Conservation (phyloP, 2,888 invertebrate species). For the Yponomeuta plumbellus region DNA sequence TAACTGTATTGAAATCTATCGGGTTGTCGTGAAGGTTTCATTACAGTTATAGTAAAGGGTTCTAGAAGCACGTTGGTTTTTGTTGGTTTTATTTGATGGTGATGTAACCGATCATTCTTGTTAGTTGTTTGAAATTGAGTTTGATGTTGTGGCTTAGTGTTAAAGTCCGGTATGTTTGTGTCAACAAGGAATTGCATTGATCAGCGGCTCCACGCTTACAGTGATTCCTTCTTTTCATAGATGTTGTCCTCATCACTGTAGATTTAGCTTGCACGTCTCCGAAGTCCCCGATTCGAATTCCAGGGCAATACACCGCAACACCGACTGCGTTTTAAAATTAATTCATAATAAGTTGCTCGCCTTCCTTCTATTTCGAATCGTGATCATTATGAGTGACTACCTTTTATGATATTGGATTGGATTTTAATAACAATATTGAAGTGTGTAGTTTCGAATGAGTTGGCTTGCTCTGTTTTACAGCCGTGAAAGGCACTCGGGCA, state of each 20-base stretch:
- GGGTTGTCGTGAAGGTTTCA: slow-evolving; percentile 14
- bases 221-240: slow-evolving; percentile 2
- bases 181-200: background rate
- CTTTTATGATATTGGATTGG: background rate
- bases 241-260: slow-evolving; percentile 1
- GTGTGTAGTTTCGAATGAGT: background rate
- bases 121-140: background rate
- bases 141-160: slow-evolving; percentile 14
- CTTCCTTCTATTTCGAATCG: background rate
- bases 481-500: slow-evolving; percentile 38
- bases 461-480: background rate
- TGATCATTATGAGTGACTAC: background rate
- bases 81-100: background rate
- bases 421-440: background rate
- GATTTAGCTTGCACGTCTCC: slow-evolving; percentile 7
- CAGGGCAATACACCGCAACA: slow-evolving; percentile 24
- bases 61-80: slow-evolving; percentile 4
- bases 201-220: background rate
- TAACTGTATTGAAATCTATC: slow-evolving; percentile 24
- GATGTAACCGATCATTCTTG: background rate
- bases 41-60: background rate
- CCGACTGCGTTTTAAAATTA: slow-evolving; percentile 24
- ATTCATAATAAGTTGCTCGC: slow-evolving; percentile 14
- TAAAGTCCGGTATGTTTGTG: background rate
- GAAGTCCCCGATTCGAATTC: background rate